A percentile compares a stretch with the other conserved stretches of the same genome.
Conservation (phyloP, 2,113 vertebrate species). For the Galemys pyrenaicus region DNA sequence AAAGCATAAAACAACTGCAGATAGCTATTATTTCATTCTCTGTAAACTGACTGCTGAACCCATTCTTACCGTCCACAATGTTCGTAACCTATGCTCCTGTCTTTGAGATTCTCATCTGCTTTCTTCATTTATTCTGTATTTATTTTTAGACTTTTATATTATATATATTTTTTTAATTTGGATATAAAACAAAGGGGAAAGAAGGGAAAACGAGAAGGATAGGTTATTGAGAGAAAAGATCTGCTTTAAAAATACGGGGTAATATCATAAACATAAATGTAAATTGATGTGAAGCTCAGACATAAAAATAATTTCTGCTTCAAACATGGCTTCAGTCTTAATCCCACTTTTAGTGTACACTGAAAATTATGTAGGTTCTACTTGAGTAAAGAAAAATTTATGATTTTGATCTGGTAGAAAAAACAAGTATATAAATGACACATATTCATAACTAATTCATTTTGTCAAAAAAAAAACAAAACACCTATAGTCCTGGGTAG, state of each 20-base stretch:
- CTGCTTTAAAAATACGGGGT: not conserved
- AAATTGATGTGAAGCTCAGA: not conserved
- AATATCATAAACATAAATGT: not conserved
- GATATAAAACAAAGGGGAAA: not conserved
- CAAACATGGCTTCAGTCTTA: not conserved
- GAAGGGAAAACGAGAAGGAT: not conserved
- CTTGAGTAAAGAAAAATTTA: not conserved
- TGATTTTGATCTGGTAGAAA: not conserved
- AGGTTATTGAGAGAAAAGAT: not conserved
- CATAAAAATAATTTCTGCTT: slow-evolving; percentile 17
- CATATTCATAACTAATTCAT: not conserved
- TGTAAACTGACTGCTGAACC: not conserved
- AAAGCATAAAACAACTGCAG: slow-evolving; percentile 13
- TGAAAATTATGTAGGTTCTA: not conserved
- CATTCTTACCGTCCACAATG: not conserved
- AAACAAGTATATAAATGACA: not conserved
- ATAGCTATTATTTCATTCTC: not conserved
- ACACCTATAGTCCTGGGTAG: not conserved
- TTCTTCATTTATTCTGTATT: not conserved
- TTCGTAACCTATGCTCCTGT: not conserved
- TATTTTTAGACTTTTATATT: slow-evolving; percentile 39
- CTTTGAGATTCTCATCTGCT: not conserved
- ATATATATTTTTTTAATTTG: not conserved
- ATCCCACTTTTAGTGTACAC: not conserved
- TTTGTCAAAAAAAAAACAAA: slow-evolving; percentile 18